A percentile compares a stretch with the other conserved stretches of the same genome.
phyloP scores from a whole-genome alignment of 2,888 invertebrate genomes.

The Vesta saturnalis region DNA sequence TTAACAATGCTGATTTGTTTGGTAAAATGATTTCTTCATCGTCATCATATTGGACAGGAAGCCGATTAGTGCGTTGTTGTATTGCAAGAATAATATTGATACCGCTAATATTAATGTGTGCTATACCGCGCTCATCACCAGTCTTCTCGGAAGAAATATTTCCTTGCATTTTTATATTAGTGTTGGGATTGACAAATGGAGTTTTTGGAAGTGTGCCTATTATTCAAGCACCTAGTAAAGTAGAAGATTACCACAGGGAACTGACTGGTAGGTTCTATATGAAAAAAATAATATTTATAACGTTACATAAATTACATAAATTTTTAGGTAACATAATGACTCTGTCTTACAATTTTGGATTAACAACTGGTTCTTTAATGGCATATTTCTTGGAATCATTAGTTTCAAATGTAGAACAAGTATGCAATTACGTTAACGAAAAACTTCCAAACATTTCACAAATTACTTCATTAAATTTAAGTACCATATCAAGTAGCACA shows the following conservation, averaged over 20 bases:
- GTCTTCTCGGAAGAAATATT: conserved; percentile 75
- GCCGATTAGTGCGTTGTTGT: conserved; percentile 76
- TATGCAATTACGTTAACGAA: conserved; percentile 44
- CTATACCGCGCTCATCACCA: conserved; percentile 79
- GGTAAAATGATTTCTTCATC: conserved; percentile 84
- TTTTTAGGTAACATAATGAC: conserved; percentile 91
- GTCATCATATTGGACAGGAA: conserved; percentile 85
- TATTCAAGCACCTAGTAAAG: conserved; percentile 89
- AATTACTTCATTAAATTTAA: conserved; percentile 36
- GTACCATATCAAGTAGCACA: conserved; percentile 29
- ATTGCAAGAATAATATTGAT: conserved; percentile 78
- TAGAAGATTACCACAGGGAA: conserved; percentile 86
- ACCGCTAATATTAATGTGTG: conserved; percentile 84
- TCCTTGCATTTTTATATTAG: conserved; percentile 72
- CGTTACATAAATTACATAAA: neutral
- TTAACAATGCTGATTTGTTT: conserved; percentile 86
- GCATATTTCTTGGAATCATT: conserved; percentile 76
- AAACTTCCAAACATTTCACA: conserved; percentile 24
- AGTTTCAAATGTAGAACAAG: conserved; percentile 56
- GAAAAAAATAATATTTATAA: neutral
- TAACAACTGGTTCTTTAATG: conserved; percentile 84
- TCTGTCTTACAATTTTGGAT: conserved; percentile 86
- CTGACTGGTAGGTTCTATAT: conserved; percentile 75
- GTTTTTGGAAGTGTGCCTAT: conserved; percentile 91
- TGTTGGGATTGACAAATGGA: conserved; percentile 86